These are phyloP conservation scores for Parazoanthus swiftii DNA, from an alignment of 92 coral and sea anemone genomes.

Conservation along the genomic window DNA sequence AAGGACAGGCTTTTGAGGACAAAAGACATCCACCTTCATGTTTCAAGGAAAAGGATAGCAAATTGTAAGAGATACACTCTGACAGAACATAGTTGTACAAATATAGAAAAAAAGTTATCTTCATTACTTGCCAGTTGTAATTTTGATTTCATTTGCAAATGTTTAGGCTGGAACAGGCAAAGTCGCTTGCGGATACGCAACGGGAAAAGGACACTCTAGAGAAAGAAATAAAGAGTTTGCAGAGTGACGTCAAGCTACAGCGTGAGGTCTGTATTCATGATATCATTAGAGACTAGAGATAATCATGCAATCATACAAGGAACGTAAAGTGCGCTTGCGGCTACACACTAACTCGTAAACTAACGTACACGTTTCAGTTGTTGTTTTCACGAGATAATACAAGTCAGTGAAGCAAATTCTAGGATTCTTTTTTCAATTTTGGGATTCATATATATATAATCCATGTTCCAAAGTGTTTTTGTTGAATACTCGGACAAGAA, in stretches of 20 bases:
- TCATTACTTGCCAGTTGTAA: background rate
- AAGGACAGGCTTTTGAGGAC: constrained; percentile 7
- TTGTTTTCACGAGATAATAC: no score
- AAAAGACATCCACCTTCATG: background rate
- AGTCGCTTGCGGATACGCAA: constrained; percentile 47
- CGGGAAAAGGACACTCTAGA: constrained; percentile 57
- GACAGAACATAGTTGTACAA: background rate
- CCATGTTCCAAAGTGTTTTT: no score
- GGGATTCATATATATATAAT: no score
- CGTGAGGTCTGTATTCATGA: constrained; percentile 53
- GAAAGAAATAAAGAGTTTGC: constrained; percentile 48
- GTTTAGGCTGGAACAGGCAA: constrained; percentile 46
- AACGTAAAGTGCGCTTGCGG: background rate
- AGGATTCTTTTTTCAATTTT: no score
- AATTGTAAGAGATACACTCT: background rate
- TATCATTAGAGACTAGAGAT: background rate
- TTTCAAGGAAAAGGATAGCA: background rate
- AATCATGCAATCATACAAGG: background rate
- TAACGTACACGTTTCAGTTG: background rate
- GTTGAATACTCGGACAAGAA: no score
- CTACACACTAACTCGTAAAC: background rate
- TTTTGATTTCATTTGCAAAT: background rate
- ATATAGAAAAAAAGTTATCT: background rate
- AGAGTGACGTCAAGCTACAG: constrained; percentile 54
- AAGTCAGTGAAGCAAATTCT: no score